phyloP scores from a whole-genome alignment of 2,113 vertebrate genomes.

The Gasterosteus aculeatus region DNA sequence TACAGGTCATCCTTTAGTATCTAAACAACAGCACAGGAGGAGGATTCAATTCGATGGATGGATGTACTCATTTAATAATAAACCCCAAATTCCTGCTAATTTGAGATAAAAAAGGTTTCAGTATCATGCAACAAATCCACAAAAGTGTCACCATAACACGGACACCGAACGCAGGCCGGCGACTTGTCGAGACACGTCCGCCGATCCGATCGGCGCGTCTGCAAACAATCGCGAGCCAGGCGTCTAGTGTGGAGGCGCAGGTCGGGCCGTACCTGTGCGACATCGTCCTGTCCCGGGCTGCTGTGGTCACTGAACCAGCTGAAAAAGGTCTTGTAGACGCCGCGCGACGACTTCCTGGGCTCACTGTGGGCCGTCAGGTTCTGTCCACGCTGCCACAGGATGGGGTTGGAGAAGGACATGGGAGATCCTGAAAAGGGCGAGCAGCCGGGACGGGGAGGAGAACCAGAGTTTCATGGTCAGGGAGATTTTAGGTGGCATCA shows the following conservation, averaged over 20 bases:
- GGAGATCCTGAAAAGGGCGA: conserved; percentile 69
- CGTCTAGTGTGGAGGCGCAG: background rate
- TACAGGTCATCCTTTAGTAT: conserved; percentile 85
- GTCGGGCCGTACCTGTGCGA: conserved; percentile 77
- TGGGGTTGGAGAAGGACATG: conserved; percentile 83
- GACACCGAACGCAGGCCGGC: too few relatives aligned
- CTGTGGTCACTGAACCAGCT: conserved; percentile 85
- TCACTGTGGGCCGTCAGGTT: conserved; percentile 79
- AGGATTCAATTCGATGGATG: conserved; percentile 11
- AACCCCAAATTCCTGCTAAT: background rate
- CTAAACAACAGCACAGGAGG: conserved; percentile 55
- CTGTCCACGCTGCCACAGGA: conserved; percentile 83
- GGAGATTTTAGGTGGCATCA: background rate
- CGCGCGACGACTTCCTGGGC: conserved; percentile 73
- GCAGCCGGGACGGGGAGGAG: background rate
- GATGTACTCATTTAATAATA: background rate
- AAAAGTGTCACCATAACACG: too few relatives aligned
- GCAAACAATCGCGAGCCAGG: too few relatives aligned
- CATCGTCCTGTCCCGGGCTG: conserved; percentile 81
- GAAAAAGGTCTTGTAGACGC: conserved; percentile 84
- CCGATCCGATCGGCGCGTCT: too few relatives aligned
- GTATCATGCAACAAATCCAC: background rate
- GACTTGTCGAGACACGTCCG: too few relatives aligned
- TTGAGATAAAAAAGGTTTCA: background rate
- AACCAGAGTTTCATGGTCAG: background rate